phyloP scores from a whole-genome alignment of 2,113 vertebrate species.

The Fulica atra region DNA sequence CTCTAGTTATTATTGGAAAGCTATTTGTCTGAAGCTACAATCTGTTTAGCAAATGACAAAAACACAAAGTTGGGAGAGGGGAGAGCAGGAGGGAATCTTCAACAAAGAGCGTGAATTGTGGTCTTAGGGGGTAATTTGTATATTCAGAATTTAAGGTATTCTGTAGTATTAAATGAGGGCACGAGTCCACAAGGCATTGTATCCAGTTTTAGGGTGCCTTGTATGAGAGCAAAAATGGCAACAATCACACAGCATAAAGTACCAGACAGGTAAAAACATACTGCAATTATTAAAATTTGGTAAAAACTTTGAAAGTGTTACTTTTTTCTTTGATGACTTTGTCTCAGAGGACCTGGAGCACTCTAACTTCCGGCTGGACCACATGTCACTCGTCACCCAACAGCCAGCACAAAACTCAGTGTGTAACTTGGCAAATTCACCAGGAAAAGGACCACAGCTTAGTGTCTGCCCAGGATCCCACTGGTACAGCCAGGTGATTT shows the following conservation, averaged over 20 bases:
- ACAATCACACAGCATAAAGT: background rate
- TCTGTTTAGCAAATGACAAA: conserved; percentile 11
- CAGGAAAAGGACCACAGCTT: background rate
- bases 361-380: background rate
- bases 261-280: background rate
- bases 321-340: background rate
- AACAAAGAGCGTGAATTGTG: background rate
- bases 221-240: background rate
- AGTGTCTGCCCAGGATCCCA: background rate
- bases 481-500: background rate
- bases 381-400: background rate
- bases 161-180: background rate
- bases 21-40: background rate
- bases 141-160: background rate
- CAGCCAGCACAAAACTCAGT: background rate
- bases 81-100: background rate
- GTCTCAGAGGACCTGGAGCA: background rate
- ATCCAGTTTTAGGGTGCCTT: background rate
- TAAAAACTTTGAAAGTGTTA: background rate
- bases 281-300: background rate
- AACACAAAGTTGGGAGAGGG: background rate
- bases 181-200: background rate
- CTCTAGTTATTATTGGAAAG: conserved; percentile 13
- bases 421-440: background rate
- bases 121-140: background rate